These are phyloP conservation scores for Oryzias curvinotus DNA, from an alignment of 2,113 vertebrate genomes.

Conservation along the genomic window DNA sequence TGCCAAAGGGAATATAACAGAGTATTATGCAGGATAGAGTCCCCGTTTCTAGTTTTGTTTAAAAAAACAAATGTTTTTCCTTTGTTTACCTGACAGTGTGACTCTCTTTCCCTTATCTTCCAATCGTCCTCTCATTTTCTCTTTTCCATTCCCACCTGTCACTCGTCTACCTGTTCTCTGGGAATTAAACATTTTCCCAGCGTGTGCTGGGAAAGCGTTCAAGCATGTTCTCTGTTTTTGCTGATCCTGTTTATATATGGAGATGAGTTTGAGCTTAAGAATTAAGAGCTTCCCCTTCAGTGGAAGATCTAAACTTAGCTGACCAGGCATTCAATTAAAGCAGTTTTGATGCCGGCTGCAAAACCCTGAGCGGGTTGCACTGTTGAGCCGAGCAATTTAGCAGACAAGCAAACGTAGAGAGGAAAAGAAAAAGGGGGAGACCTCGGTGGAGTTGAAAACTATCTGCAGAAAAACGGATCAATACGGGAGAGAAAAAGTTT, in stretches of 20 bases:
- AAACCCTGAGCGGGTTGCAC: constrained; percentile 40
- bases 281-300: constrained; percentile 22
- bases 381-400: neutral
- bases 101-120: constrained; percentile 20
- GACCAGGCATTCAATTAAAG: constrained; percentile 45
- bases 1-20: constrained; percentile 20
- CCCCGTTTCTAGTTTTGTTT: constrained; percentile 12
- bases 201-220: constrained; percentile 23
- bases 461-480: neutral
- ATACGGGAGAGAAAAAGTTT: constrained; percentile 14
- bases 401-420: neutral
- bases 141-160: constrained; percentile 20
- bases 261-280: constrained; percentile 38
- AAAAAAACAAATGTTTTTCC: constrained; percentile 29
- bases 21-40: constrained; percentile 35
- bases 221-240: constrained; percentile 24
- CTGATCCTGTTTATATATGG: constrained; percentile 52
- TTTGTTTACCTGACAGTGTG: constrained; percentile 33
- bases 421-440: constrained; percentile 16
- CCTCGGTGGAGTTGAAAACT: constrained; percentile 17
- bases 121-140: constrained; percentile 28
- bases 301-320: constrained; percentile 44
- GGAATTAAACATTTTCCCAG: constrained; percentile 33
- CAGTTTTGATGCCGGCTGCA: constrained; percentile 5
- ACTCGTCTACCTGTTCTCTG: constrained; percentile 19